These are phyloP conservation scores for Aphodius sticticus DNA, from an alignment of 2,888 invertebrate species.

Conservation along the genomic window DNA sequence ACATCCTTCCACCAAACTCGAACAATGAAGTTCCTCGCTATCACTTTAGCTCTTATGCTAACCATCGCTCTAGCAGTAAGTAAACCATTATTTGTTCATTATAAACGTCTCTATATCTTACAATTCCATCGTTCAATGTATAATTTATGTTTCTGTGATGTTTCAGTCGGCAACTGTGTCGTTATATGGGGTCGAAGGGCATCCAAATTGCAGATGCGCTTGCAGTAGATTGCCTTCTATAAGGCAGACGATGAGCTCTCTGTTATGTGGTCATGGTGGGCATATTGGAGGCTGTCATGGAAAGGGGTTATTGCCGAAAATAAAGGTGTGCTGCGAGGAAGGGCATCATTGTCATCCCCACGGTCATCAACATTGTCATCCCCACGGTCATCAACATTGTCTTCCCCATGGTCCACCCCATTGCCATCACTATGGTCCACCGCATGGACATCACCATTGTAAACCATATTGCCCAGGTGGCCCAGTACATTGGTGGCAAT, in stretches of 20 bases:
- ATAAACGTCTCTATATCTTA: background rate
- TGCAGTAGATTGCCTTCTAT: constrained; percentile 28
- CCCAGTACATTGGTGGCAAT: background rate
- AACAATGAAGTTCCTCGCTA: background rate
- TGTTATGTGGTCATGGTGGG: constrained; percentile 16
- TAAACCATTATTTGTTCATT: background rate
- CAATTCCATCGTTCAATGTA: background rate
- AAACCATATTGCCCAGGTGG: background rate
- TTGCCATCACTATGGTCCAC: background rate
- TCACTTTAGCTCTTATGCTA: background rate
- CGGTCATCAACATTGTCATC: constrained; percentile 7
- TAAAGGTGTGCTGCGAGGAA: constrained; percentile 12
- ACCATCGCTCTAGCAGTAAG: background rate
- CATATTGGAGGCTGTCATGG: background rate
- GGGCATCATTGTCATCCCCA: constrained; percentile 7
- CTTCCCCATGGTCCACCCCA: background rate
- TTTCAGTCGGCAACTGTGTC: constrained; percentile 22
- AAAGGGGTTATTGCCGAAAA: background rate
- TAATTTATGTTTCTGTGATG: background rate
- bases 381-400: background rate
- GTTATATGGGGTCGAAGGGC: constrained; percentile 21
- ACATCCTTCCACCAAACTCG: background rate
- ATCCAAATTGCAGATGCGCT: constrained; percentile 30
- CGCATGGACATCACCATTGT: background rate
- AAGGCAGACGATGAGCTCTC: constrained; percentile 12